Base-by-base conservation (phyloP, 2,888 invertebrate genomes). In the Parascotia fuliginaria region DNA sequence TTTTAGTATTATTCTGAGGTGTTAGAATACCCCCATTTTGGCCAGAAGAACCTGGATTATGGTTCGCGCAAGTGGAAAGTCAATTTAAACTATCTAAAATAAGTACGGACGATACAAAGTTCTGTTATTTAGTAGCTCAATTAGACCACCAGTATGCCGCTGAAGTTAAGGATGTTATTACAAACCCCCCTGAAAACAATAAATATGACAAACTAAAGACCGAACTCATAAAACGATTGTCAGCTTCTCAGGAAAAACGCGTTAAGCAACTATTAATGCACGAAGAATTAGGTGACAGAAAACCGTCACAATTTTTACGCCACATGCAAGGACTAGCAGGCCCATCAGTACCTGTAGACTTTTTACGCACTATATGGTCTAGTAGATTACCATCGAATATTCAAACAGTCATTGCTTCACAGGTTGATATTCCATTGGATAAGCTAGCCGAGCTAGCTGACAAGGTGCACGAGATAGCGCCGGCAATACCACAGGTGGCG, bases 361-460 rank as follows among this genome's bases (percentile, higher is more conserved):
- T 37, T 9, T 12, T 48, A 9, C 1, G 1, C 0, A 27, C 38
- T 0, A 11, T 42, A 12, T 42, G 48, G 48, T 16, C 37, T n/a
- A 32, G 48, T 3, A 41, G 47, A 11, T 28, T 48, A n/a, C 47
- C 47, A 3, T 31, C 36, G 19, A 19, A 16, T 11, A 19, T 41
- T 0, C 47, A 48, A 24, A 48, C 47, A 0, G 31, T 42, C 0
- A n/a, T 48, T 9, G 32, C 42, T 1, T 22, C 31, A 1, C 38
- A 48, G 22, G 32, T 42, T n/a, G 31, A 42, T 27, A 28, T 42
- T 13, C 11, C 15, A 1, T 13, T 33, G 9, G 34, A 37, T 9
- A 19, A 48, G 0, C 14, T 52, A 0, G 42, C 46, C 1, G 45
- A 52, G 2, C 13, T 52, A 28, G 43, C 55, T 4, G 40, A 57